Evolutionary conservation across 1,140 invertebrate genomes (phyloP).

Genomic region (Zaprionus kolodkinae): DNA sequence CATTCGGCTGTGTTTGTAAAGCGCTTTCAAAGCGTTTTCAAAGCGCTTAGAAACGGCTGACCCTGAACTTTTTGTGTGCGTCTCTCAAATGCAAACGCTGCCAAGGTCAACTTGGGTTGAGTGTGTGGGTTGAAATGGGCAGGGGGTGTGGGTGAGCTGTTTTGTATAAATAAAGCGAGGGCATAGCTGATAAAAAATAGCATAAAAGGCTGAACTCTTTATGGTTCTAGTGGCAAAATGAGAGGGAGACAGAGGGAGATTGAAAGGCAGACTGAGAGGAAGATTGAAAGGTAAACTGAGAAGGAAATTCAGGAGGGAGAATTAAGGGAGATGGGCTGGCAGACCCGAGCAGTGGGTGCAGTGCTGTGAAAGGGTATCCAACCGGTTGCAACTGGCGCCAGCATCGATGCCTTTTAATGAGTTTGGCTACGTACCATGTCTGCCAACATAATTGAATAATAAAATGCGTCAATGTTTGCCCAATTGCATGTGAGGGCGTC

Average conservation of each 20-base stretch:
- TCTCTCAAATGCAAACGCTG: slow-evolving; percentile 36
- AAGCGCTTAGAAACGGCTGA: background rate
- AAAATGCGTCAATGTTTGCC: slow-evolving; percentile 41
- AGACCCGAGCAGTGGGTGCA: background rate
- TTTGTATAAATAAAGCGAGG: slow-evolving; percentile 18
- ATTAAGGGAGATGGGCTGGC: too few species aligned
- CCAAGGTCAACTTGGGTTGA: slow-evolving; percentile 2
- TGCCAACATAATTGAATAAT: slow-evolving; percentile 64
- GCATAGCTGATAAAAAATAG: slow-evolving; percentile 15
- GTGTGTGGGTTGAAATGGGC: background rate
- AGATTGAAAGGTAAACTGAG: too few species aligned
- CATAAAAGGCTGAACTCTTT: slow-evolving; percentile 32
- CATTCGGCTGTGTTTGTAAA: slow-evolving; percentile 30
- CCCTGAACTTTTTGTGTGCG: slow-evolving; percentile 30
- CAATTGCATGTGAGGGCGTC: slow-evolving; percentile 32
- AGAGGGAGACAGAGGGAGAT: background rate
- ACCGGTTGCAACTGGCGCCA: background rate
- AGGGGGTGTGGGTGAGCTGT: background rate
- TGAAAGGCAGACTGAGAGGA: background rate
- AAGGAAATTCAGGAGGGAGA: too few species aligned
- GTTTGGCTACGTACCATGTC: slow-evolving; percentile 19
- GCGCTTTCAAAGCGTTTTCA: background rate
- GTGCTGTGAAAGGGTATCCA: background rate
- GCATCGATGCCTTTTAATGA: slow-evolving; percentile 22
- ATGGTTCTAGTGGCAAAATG: background rate